These are phyloP conservation scores for Melanotaenia nigrans DNA, from an alignment of 2,797 vertebrate genomes.

Conservation along the genomic window DNA sequence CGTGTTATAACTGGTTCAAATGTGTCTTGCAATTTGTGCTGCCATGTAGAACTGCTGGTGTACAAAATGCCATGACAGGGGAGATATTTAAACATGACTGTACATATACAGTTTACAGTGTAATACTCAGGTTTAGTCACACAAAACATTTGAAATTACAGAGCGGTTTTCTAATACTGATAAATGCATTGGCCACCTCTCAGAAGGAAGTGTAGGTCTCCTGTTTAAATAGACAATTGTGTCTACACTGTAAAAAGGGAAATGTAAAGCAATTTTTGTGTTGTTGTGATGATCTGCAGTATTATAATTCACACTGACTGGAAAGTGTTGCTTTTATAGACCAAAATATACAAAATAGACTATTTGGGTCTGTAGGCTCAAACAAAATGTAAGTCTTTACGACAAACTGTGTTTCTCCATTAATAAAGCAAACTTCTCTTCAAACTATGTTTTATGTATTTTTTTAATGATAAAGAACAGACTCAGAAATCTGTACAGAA, in stretches of 20 bases:
- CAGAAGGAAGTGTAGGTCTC: constrained; percentile 69
- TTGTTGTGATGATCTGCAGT: constrained; percentile 85
- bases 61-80: constrained; percentile 32
- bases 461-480: background rate
- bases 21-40: constrained; percentile 33
- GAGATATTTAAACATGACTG: constrained; percentile 51
- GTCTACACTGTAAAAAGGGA: constrained; percentile 76
- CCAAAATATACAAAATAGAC: constrained; percentile 80
- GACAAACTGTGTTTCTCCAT: constrained; percentile 91
- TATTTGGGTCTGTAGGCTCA: constrained; percentile 98
- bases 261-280: constrained; percentile 74
- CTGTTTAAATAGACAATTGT: constrained; percentile 59
- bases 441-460: constrained; percentile 69
- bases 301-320: constrained; percentile 88
- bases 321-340: constrained; percentile 88
- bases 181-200: constrained; percentile 67
- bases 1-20: constrained; percentile 43
- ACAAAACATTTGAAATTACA: constrained; percentile 66
- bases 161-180: constrained; percentile 66
- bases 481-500: background rate
- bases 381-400: constrained; percentile 99
- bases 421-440: constrained; percentile 85
- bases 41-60: constrained; percentile 23
- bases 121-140: constrained; percentile 78
- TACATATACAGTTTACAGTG: constrained; percentile 50